These are phyloP conservation scores for Danaus melanippus DNA, from an alignment of 1,140 invertebrate species.

Conservation along the genomic window DNA sequence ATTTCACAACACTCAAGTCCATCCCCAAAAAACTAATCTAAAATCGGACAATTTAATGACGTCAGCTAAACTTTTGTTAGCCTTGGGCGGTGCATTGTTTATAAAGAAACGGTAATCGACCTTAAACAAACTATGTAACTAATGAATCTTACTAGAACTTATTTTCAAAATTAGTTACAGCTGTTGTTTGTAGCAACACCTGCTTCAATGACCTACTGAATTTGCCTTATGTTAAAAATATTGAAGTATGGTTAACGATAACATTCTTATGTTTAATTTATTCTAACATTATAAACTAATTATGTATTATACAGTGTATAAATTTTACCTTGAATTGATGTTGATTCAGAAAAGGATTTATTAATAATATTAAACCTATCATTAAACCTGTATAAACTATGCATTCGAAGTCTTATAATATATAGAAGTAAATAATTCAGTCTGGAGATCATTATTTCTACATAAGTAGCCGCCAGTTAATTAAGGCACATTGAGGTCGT, in stretches of 20 bases:
- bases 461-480: constrained; percentile 52
- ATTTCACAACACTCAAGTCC: constrained; percentile 43
- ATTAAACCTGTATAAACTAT: constrained; percentile 13
- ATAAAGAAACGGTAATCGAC: constrained; percentile 51
- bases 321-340: too few relatives aligned
- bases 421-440: constrained; percentile 29
- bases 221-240: constrained; percentile 23
- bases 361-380: too few relatives aligned
- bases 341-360: too few relatives aligned
- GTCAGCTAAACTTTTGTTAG: constrained; percentile 55
- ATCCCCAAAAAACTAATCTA: constrained; percentile 55
- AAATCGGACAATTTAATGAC: constrained; percentile 59
- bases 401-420: constrained; percentile 5
- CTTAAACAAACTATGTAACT: constrained; percentile 58
- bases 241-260: constrained; percentile 18
- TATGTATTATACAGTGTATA: too few relatives aligned
- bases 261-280: too few relatives aligned
- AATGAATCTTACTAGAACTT: constrained; percentile 4
- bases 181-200: constrained; percentile 40
- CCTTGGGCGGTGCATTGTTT: constrained; percentile 29
- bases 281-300: too few relatives aligned
- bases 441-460: constrained; percentile 31
- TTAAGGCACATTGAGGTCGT: constrained; percentile 57
- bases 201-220: constrained; percentile 36
- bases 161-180: constrained; percentile 28